These are phyloP conservation scores for Folsomia manolachei DNA, from an alignment of 2,888 invertebrate species.

Conservation along the genomic window DNA sequence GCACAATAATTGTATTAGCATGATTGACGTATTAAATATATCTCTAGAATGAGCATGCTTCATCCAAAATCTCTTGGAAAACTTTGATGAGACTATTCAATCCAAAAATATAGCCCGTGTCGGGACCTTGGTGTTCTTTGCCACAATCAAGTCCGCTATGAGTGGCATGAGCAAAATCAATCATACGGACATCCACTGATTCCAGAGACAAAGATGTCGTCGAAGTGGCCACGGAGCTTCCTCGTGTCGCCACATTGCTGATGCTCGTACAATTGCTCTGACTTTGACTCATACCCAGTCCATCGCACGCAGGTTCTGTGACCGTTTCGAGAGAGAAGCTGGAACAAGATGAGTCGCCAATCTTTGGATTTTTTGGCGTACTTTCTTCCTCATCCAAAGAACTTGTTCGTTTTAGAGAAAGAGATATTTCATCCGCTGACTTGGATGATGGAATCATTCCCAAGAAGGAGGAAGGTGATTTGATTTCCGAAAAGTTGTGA, in stretches of 20 bases:
- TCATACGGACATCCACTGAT: constrained; percentile 55
- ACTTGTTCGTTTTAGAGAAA: neutral
- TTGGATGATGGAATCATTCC: constrained; percentile 35
- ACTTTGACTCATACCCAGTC: neutral
- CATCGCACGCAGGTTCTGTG: neutral
- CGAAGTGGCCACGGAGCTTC: constrained; percentile 20
- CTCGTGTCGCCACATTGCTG: constrained; percentile 23
- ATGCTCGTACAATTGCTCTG: constrained; percentile 20
- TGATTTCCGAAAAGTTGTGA: constrained; percentile 11
- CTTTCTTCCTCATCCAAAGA: neutral
- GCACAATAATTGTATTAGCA: neutral
- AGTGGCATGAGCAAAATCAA: constrained; percentile 57
- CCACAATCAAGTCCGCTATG: constrained; percentile 52
- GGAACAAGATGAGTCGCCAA: constrained; percentile 1
- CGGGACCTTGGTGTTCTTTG: constrained; percentile 54
- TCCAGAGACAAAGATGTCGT: constrained; percentile 39
- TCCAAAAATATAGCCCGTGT: constrained; percentile 56
- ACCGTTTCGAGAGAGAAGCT: neutral
- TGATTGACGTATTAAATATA: too few species aligned
- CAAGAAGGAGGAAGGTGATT: constrained; percentile 26
- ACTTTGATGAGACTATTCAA: constrained; percentile 54
- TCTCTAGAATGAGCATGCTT: constrained; percentile 22
- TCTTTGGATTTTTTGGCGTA: constrained; percentile 2
- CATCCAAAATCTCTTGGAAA: constrained; percentile 50
- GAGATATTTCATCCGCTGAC: constrained; percentile 25